Conservation (phyloP, 2,797 vertebrate genomes). For the Thaleichthys pacificus region DNA sequence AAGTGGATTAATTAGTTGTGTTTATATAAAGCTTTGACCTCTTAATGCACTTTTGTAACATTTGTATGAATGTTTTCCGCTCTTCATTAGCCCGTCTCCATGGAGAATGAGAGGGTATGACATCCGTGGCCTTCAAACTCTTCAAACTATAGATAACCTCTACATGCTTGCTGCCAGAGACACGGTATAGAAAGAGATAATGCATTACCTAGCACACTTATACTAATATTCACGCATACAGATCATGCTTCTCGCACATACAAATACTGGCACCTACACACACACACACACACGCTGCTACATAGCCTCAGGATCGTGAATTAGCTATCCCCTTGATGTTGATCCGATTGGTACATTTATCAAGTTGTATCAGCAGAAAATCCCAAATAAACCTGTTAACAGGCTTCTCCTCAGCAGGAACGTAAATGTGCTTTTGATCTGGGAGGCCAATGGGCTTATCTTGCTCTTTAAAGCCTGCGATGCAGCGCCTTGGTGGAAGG, state of each 20-base stretch:
- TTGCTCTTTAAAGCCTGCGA: slow-evolving; percentile 41
- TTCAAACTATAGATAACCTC: background rate
- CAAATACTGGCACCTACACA: background rate
- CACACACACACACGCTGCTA: slow-evolving; percentile 35
- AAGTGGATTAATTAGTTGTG: slow-evolving; percentile 48
- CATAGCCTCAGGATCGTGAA: slow-evolving; percentile 41
- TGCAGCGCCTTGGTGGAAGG: slow-evolving; percentile 14
- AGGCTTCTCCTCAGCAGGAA: slow-evolving; percentile 49
- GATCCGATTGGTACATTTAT: slow-evolving; percentile 49
- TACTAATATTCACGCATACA: too few relatives aligned
- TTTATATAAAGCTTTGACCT: slow-evolving; percentile 54
- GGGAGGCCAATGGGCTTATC: slow-evolving; percentile 50
- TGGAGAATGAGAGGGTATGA: slow-evolving; percentile 80
- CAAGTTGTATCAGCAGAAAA: slow-evolving; percentile 53
- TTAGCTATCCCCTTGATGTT: slow-evolving; percentile 54
- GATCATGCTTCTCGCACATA: background rate
- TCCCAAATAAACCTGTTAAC: slow-evolving; percentile 60
- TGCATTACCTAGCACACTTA: background rate
- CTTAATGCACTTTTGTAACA: slow-evolving; percentile 37
- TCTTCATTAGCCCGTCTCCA: slow-evolving; percentile 44
- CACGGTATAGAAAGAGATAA: background rate
- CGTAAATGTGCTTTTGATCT: slow-evolving; percentile 52
- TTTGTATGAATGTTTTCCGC: slow-evolving; percentile 18
- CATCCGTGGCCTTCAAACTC: slow-evolving; percentile 77
- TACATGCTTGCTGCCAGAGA: background rate